A percentile compares a stretch with the other conserved stretches of the same genome.
These are phyloP conservation scores for Hemicrepidius hirtus DNA, from an alignment of 2,888 invertebrate genomes.

Conservation along the genomic window DNA sequence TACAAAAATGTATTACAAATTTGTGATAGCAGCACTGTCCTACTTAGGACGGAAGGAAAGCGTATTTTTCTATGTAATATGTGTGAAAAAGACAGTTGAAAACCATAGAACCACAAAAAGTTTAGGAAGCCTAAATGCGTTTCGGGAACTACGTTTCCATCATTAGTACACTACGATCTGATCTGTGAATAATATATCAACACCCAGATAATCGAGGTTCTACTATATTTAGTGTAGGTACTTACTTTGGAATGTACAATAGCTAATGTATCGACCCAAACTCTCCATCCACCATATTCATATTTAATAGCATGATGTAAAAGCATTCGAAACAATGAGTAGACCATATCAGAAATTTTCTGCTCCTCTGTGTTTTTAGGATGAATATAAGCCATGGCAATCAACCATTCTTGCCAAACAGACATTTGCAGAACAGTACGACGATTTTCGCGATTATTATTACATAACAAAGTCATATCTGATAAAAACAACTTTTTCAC, in stretches of 20 bases:
- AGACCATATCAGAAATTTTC: constrained; percentile 98
- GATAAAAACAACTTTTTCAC: constrained; percentile 97
- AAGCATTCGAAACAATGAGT: constrained; percentile 96
- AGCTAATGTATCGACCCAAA: constrained; percentile 99
- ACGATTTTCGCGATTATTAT: constrained; percentile 97
- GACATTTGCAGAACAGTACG: constrained; percentile 99
- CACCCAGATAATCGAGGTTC: not conserved
- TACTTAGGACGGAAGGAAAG: too few species aligned
- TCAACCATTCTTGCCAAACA: constrained; percentile 99
- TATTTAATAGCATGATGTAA: constrained; percentile 99
- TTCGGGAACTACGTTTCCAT: too few species aligned
- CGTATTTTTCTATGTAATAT: too few species aligned
- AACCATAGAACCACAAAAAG: too few species aligned
- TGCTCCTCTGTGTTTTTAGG: constrained; percentile 96
- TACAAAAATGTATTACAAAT: too few species aligned
- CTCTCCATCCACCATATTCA: constrained; percentile 99
- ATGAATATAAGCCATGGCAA: constrained; percentile 98
- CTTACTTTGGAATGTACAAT: constrained; percentile 98
- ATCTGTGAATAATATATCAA: too few species aligned
- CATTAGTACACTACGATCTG: too few species aligned
- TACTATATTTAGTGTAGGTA: not conserved
- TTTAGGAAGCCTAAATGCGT: too few species aligned
- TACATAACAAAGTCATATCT: constrained; percentile 98
- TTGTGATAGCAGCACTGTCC: too few species aligned
- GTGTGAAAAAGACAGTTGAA: too few species aligned